Conservation (phyloP, 2,113 vertebrate species). For the Paradisaea rubra region DNA sequence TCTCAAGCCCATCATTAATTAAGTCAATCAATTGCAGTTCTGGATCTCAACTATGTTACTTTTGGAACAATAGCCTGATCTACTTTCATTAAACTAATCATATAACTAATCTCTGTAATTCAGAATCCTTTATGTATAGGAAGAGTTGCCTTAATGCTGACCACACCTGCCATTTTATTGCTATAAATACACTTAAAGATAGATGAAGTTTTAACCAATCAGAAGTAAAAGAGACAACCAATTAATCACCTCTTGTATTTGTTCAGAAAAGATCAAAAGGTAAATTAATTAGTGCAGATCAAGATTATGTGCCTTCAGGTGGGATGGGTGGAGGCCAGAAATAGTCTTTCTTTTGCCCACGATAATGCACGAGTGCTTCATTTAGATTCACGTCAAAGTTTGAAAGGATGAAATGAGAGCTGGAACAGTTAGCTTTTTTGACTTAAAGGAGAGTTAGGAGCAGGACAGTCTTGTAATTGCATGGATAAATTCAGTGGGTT, state of each 20-base stretch:
- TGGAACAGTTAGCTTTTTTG: neutral
- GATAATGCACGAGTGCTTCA: neutral
- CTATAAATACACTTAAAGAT: neutral
- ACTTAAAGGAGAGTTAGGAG: neutral
- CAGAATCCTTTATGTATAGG: neutral
- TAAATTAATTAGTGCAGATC: neutral
- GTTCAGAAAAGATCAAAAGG: neutral
- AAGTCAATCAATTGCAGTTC: neutral
- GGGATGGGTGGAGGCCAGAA: neutral
- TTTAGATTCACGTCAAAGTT: neutral
- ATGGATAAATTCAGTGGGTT: neutral
- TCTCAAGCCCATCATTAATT: neutral
- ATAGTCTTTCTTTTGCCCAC: neutral
- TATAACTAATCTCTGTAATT: neutral
- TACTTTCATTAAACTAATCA: neutral
- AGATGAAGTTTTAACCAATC: neutral
- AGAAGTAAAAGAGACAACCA: neutral
- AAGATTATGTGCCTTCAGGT: neutral
- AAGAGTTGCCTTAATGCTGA: neutral
- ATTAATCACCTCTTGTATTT: neutral
- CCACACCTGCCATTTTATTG: neutral
- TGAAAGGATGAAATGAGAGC: neutral
- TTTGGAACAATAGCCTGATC: neutral
- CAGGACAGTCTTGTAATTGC: neutral
- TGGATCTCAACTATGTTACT: neutral